These are phyloP conservation scores for Megaleporinus macrocephalus DNA, from an alignment of 2,113 vertebrate genomes.

Conservation along the genomic window DNA sequence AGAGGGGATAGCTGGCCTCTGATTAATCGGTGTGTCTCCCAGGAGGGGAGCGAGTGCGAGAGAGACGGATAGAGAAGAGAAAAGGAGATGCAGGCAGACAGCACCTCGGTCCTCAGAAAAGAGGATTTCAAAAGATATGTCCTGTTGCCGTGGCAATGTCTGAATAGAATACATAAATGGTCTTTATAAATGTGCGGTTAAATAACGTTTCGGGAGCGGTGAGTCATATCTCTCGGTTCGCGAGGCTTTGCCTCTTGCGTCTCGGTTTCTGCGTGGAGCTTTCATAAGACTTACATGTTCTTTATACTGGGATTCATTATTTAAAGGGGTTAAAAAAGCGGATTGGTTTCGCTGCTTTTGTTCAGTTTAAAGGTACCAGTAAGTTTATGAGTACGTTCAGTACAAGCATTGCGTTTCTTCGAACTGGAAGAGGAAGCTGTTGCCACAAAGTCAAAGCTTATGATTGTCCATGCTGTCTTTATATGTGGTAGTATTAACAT, in stretches of 20 bases:
- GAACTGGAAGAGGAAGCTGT: no score
- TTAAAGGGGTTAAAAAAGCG: not conserved
- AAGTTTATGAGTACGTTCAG: no score
- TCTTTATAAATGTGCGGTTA: not conserved
- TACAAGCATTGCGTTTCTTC: no score
- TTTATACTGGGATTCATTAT: not conserved
- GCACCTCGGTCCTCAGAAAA: not conserved
- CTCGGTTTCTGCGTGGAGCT: not conserved
- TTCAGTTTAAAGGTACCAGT: no score
- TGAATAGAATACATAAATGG: constrained; percentile 5
- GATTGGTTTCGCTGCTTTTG: not conserved
- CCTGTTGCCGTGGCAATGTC: constrained; percentile 29
- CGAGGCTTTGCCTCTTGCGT: not conserved
- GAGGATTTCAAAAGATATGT: constrained; percentile 14
- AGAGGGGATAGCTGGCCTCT: constrained; percentile 53
- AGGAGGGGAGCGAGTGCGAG: constrained; percentile 22
- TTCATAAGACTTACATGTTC: not conserved
- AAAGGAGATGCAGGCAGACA: not conserved
- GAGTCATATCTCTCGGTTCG: constrained; percentile 3
- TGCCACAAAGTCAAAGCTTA: no score
- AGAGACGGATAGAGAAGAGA: not conserved
- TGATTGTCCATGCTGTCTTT: no score
- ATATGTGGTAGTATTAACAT: no score
- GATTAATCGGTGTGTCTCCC: constrained; percentile 57
- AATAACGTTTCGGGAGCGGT: constrained; percentile 17